Evolutionary conservation across 1,140 invertebrate species (phyloP).

Genomic region (Drosophila pseudoobscura): DNA sequence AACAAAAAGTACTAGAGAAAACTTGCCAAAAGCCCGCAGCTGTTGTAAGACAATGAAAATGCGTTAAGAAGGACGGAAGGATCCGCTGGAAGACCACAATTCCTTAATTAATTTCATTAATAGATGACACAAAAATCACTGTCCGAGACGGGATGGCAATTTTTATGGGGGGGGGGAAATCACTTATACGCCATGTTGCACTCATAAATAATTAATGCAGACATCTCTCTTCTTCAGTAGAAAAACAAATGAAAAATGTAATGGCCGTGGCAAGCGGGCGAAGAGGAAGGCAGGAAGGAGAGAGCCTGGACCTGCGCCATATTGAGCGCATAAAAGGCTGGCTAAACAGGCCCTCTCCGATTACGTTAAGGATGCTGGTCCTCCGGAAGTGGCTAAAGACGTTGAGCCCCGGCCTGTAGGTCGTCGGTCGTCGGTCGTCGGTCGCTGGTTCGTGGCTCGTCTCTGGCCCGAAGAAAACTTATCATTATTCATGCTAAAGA

Average conservation of each 20-base stretch:
- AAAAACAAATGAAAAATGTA: slow-evolving; percentile 65
- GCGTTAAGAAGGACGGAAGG: not conserved
- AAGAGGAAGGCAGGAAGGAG: not conserved
- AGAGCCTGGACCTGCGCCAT: slow-evolving; percentile 53
- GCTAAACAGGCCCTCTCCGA: slow-evolving; percentile 72
- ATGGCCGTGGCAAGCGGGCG: slow-evolving; percentile 9
- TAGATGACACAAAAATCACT: slow-evolving; percentile 57
- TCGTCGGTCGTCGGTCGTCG: slow-evolving; percentile 1
- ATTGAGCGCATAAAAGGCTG: slow-evolving; percentile 73
- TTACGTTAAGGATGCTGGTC: slow-evolving; percentile 31
- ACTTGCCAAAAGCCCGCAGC: slow-evolving; percentile 14
- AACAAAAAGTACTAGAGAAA: slow-evolving; percentile 13
- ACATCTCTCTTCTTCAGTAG: slow-evolving; percentile 18
- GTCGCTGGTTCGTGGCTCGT: slow-evolving; percentile 1
- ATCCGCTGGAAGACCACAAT: slow-evolving; percentile 24
- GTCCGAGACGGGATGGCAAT: slow-evolving; percentile 9
- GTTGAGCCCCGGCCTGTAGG: slow-evolving; percentile 41
- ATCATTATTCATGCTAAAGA: slow-evolving; percentile 83
- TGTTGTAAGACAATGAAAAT: too few species aligned
- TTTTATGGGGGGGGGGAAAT: slow-evolving; percentile 51
- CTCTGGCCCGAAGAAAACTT: slow-evolving; percentile 59
- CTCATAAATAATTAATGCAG: slow-evolving; percentile 80
- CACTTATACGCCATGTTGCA: slow-evolving; percentile 68
- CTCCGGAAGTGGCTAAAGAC: slow-evolving; percentile 55
- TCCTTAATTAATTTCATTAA: slow-evolving; percentile 68